A percentile compares a stretch with the other conserved stretches of the same genome.
phyloP scores from a whole-genome alignment of 2,888 invertebrate genomes.

The Eueremaeus valkanovi region DNA sequence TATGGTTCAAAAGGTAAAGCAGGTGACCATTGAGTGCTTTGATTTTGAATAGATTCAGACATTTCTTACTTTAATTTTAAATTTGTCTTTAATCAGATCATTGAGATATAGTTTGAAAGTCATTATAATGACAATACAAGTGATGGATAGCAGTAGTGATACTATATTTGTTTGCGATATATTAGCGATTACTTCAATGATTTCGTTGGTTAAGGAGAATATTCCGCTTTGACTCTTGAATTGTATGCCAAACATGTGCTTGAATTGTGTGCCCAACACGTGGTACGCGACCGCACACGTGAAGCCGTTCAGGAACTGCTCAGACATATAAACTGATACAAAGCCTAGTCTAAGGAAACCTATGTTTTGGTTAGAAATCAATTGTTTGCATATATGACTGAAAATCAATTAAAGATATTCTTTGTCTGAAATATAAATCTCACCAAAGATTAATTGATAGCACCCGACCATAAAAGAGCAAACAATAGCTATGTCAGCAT shows the following conservation, averaged over 20 bases:
- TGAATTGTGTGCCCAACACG: constrained; percentile 40
- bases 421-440: too few species aligned
- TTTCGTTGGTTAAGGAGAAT: constrained; percentile 55
- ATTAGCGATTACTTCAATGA: constrained; percentile 60
- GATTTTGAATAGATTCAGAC: too few species aligned
- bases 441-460: too few species aligned
- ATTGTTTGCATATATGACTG: too few species aligned
- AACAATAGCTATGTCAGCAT: constrained; percentile 48
- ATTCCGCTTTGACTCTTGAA: constrained; percentile 26
- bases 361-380: too few species aligned
- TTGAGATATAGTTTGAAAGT: constrained; percentile 54
- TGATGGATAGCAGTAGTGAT: constrained; percentile 65
- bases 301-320: constrained; percentile 48
- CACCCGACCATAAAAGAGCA: constrained; percentile 49
- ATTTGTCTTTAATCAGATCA: constrained; percentile 51
- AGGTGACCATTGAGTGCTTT: too few species aligned
- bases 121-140: constrained; percentile 64
- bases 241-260: constrained; percentile 34
- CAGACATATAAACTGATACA: constrained; percentile 49
- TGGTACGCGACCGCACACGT: constrained; percentile 38
- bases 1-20: too few species aligned
- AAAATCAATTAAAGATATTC: too few species aligned
- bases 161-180: constrained; percentile 62
- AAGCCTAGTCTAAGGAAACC: too few species aligned
- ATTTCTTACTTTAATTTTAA: too few species aligned